phyloP scores from a whole-genome alignment of 2,888 invertebrate species.

The Cephus pygmeus region DNA sequence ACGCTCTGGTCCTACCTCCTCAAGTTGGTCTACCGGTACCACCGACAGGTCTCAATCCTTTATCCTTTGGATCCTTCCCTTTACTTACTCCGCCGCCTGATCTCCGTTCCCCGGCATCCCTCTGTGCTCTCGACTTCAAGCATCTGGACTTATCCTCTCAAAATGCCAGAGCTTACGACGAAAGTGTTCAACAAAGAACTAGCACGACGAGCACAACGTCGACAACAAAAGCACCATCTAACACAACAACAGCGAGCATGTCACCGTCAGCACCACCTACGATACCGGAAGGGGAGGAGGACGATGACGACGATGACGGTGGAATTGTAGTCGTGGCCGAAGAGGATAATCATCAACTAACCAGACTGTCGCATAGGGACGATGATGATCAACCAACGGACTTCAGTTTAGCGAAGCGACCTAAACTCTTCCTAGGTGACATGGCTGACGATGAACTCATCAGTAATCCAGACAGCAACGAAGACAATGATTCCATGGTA shows the following conservation, averaged over 20 bases:
- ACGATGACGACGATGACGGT: conserved; percentile 80
- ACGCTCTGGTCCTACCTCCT: conserved; percentile 82
- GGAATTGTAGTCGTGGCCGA: conserved; percentile 83
- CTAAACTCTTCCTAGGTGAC: conserved; percentile 70
- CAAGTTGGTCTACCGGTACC: conserved; percentile 75
- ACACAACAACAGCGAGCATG: conserved; percentile 59
- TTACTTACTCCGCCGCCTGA: conserved; percentile 78
- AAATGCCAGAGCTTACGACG: conserved; percentile 61
- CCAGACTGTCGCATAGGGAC: conserved; percentile 52
- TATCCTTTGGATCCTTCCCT: conserved; percentile 84
- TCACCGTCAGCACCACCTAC: conserved; percentile 51
- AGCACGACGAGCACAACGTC: conserved; percentile 24
- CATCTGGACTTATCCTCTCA: conserved; percentile 73
- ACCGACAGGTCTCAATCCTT: conserved; percentile 75
- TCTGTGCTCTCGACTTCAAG: conserved; percentile 74
- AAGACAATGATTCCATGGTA: conserved; percentile 63
- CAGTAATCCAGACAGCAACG: conserved; percentile 75
- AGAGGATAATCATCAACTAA: conserved; percentile 66
- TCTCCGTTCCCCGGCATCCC: conserved; percentile 70
- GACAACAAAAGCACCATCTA: conserved; percentile 32
- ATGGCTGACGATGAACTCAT: conserved; percentile 69
- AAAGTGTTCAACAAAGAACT: conserved; percentile 65
- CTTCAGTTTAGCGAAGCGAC: conserved; percentile 76
- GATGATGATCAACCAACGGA: conserved; percentile 75
- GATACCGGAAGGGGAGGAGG: conserved; percentile 64